A percentile compares a stretch with the other conserved stretches of the same genome.
phyloP scores from a whole-genome alignment of 64 coral and sea anemone genomes.

The Astreopora myriophthalma region DNA sequence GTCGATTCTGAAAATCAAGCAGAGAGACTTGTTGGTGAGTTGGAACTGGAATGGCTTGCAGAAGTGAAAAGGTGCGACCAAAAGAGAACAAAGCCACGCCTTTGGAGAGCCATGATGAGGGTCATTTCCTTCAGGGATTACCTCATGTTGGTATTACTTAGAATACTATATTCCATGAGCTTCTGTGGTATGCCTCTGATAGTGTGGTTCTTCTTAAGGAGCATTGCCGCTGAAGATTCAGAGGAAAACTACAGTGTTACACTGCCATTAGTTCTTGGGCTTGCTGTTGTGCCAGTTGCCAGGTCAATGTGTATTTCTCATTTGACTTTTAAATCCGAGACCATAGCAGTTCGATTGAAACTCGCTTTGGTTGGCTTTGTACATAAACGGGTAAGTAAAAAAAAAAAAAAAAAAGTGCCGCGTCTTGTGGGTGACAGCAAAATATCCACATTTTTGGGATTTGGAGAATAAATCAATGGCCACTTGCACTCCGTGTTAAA shows the following conservation, averaged over 20 bases:
- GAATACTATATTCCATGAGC: neutral
- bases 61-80: neutral
- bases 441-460: no score
- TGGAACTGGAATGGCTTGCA: neutral
- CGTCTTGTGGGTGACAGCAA: no score
- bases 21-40: neutral
- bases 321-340: neutral
- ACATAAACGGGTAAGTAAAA: neutral
- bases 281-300: neutral
- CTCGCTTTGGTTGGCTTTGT: neutral
- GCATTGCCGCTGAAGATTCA: neutral
- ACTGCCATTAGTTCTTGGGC: neutral
- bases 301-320: neutral
- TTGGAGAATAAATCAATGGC: no score
- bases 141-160: neutral
- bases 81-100: neutral
- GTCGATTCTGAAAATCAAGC: neutral
- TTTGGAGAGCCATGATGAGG: constrained; percentile 11
- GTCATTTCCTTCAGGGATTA: neutral
- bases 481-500: no score
- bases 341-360: neutral
- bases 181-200: neutral
- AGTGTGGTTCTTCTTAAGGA: constrained; percentile 9
- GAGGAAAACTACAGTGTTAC: neutral
- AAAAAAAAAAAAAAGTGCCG: no score